Evolutionary conservation across 1,140 invertebrate species (phyloP).

Genomic region (Ganaspis sp.): DNA sequence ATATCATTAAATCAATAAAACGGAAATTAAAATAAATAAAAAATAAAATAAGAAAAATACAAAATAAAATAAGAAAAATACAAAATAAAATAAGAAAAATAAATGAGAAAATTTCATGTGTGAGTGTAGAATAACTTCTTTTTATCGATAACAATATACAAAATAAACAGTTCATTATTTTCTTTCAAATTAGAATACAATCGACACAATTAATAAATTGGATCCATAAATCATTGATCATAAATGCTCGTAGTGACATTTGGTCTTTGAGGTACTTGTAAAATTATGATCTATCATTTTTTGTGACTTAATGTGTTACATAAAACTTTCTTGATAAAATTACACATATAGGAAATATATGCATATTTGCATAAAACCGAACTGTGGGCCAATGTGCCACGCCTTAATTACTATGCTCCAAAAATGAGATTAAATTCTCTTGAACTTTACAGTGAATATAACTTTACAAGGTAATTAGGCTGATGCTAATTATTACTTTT

Average conservation of each 20-base stretch:
- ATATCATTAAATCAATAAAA: too few relatives aligned
- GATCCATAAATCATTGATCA: background rate
- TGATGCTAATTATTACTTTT: background rate
- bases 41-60: too few relatives aligned
- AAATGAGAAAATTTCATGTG: too few relatives aligned
- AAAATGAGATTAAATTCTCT: background rate
- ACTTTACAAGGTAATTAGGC: background rate
- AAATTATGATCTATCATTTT: conserved; percentile 3
- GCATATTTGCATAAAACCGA: background rate
- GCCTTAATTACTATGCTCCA: background rate
- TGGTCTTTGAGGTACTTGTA: background rate
- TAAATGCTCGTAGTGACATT: background rate
- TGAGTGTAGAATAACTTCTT: too few relatives aligned
- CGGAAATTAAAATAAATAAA: too few relatives aligned
- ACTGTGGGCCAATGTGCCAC: background rate
- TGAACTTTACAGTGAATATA: background rate
- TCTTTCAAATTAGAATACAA: too few relatives aligned
- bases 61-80: too few relatives aligned
- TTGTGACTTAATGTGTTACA: background rate
- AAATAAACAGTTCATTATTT: too few relatives aligned
- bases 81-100: too few relatives aligned
- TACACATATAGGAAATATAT: background rate
- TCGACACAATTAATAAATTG: too few relatives aligned
- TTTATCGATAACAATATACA: too few relatives aligned
- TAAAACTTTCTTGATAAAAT: conserved; percentile 25